A percentile compares a stretch with the other conserved stretches of the same genome.
phyloP scores from a whole-genome alignment of 35 echinoderm and acorn worm genomes.

The Nesometra sesokonis region DNA sequence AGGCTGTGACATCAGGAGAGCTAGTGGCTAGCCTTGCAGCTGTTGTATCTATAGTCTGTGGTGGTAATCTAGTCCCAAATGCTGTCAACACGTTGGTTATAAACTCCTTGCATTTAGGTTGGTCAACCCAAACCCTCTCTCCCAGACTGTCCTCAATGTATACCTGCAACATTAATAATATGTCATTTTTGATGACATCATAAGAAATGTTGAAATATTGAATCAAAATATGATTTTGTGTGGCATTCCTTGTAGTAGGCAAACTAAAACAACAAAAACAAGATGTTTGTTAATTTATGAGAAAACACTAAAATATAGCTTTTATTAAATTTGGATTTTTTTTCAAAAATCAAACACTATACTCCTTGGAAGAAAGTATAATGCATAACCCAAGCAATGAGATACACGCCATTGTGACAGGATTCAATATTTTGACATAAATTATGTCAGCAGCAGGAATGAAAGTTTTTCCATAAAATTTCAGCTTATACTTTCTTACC shows the following conservation, averaged over 20 bases:
- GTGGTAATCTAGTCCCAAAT: constrained; percentile 70
- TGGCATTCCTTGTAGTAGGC: neutral
- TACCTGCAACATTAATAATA: constrained; percentile 42
- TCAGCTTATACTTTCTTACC: too few species aligned
- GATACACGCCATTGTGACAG: too few species aligned
- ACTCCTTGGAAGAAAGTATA: too few species aligned
- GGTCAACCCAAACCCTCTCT: constrained; percentile 89
- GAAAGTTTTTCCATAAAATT: too few species aligned
- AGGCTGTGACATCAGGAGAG: neutral
- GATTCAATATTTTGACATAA: too few species aligned
- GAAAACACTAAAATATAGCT: too few species aligned
- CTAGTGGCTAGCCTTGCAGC: neutral
- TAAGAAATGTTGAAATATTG: too few species aligned
- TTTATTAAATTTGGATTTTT: too few species aligned
- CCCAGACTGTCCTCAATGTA: constrained; percentile 90
- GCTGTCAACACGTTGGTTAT: constrained; percentile 82
- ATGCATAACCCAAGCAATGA: too few species aligned
- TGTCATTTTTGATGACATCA: neutral
- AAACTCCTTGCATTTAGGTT: constrained; percentile 70
- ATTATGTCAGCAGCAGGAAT: too few species aligned
- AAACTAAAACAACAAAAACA: neutral
- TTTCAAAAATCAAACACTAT: too few species aligned
- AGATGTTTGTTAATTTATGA: neutral
- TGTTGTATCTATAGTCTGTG: neutral
- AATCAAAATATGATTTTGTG: neutral